A percentile compares a stretch with the other conserved stretches of the same genome.
These are phyloP conservation scores for Cryptoprocta ferox DNA, from an alignment of 2,797 vertebrate genomes.

Conservation along the genomic window DNA sequence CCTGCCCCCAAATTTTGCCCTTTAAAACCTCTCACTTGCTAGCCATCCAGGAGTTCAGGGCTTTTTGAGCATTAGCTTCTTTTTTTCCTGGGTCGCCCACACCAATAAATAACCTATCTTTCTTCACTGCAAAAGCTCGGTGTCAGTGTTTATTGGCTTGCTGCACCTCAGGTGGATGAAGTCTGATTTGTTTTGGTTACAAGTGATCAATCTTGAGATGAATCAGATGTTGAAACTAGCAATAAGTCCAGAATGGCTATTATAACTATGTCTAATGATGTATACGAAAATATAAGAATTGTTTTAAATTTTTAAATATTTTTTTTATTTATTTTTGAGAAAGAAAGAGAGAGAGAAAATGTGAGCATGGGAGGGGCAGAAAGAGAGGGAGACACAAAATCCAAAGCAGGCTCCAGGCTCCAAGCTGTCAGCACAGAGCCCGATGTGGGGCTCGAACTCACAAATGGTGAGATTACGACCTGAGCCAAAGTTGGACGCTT, in stretches of 20 bases:
- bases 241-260: neutral
- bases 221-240: neutral
- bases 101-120: neutral
- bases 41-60: neutral
- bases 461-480: too few species aligned
- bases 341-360: too few species aligned
- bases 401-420: too few species aligned
- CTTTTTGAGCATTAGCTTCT: neutral
- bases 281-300: neutral
- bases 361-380: too few species aligned
- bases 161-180: neutral
- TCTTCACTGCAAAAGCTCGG: neutral
- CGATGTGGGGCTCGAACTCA: too few species aligned
- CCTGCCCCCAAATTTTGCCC: neutral
- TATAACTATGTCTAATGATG: neutral
- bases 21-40: neutral
- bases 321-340: too few species aligned
- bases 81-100: neutral
- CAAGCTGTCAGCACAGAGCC: too few species aligned
- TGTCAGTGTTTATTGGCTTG: neutral
- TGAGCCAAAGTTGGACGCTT: too few species aligned
- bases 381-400: too few species aligned
- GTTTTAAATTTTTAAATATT: too few species aligned
- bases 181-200: neutral
- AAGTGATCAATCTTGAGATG: neutral